Conservation (phyloP, 1,140 invertebrate genomes). For the Homarus americanus region DNA sequence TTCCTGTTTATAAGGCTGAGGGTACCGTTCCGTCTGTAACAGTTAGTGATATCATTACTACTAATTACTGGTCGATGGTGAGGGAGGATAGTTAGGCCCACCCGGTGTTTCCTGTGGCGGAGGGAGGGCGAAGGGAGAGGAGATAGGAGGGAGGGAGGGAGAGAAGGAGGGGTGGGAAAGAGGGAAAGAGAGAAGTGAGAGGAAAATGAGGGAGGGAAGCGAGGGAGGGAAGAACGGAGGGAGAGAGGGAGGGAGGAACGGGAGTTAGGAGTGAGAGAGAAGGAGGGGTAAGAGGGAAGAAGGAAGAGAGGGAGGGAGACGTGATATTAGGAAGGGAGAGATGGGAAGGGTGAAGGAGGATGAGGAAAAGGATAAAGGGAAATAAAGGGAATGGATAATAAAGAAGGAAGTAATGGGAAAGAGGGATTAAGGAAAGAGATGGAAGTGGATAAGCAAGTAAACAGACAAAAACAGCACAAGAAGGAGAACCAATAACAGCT, state of each 20-base stretch:
- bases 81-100: too few species aligned
- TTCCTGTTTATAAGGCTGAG: background rate
- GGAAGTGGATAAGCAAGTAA: background rate
- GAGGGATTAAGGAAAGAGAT: background rate
- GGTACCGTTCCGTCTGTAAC: background rate
- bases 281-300: background rate
- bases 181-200: background rate
- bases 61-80: background rate
- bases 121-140: background rate
- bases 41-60: constrained; percentile 3
- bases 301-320: background rate
- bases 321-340: too few species aligned
- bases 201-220: background rate
- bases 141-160: background rate
- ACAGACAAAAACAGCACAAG: constrained; percentile 19
- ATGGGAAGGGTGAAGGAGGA: background rate
- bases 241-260: too few species aligned
- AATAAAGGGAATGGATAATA: background rate
- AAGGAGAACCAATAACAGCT: background rate
- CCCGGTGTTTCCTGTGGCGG: background rate
- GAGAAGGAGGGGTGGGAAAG: background rate
- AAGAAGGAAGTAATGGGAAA: background rate
- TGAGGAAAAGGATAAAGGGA: background rate
- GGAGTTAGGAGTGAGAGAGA: background rate
- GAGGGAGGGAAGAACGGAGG: background rate